Evolutionary conservation across 2,797 vertebrate genomes (phyloP), one percentile per base, ranked within the genome.

Genomic region (Enteromius trimaculatus): DNA sequence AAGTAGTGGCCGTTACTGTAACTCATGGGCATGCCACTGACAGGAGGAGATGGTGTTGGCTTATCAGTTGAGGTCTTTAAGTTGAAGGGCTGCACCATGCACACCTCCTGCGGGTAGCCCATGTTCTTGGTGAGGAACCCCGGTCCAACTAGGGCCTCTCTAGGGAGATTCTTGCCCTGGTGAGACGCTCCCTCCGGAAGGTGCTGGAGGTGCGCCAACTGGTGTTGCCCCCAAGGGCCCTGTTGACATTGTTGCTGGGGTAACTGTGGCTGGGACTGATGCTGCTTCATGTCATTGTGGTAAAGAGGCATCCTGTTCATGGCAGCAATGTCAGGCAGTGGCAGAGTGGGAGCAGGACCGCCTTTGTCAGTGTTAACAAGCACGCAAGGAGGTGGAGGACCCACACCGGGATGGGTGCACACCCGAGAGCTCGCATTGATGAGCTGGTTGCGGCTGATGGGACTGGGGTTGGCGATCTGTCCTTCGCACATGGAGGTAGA

Each of bases 371-470:
- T 34, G 55, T 87, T 89, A 3, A 88, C 94, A 90, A 96, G 94
- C 89, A 96, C 94, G 93, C 96, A 97, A 90, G 95, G 94, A 91
- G 96, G 94, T 90, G 94, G 92, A 62, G 93, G 93, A 70, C 95
- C 93, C 19, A 58, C 91, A 0, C 85, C 84, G 84, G 95, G 94
- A 91, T 97, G 97, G 88, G 95, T 95, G 53, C 96, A 97, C 89
- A 97, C 97, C 89, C 97, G 94, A 72, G 97, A 97, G 95, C 97
- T 98, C 90, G 97, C 98, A 90, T 96, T 97, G 93, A 99, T 98
- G 89, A 99, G 95, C 94, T 98, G 96, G 93, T 97, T 98, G 89
- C 97, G 97, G 95, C 97, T 98, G 93, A 99, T 98, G 90, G 97
- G 96, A 92, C 97, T 97, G 83, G 97, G 96, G 91, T 97, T 96